Conservation (phyloP, 2,888 invertebrate species). For the Agrotis puta region DNA sequence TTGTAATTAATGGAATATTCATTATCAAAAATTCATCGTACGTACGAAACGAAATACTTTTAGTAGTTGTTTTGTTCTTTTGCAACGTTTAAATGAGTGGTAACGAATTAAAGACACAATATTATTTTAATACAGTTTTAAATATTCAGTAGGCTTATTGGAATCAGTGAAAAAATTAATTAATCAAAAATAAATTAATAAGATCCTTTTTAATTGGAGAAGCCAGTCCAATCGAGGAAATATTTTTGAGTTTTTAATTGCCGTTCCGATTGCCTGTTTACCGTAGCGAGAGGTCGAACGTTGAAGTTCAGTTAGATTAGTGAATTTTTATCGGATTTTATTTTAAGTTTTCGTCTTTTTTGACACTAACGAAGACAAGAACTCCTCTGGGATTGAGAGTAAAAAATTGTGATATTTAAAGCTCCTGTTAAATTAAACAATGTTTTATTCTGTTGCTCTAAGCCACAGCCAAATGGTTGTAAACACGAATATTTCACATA, state of each 20-base stretch:
- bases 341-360: background rate
- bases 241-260: conserved; percentile 45
- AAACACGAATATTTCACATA: background rate
- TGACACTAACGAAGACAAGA: background rate
- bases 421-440: background rate
- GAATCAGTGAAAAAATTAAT: conserved; percentile 67
- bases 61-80: conserved; percentile 11
- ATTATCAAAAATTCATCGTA: conserved; percentile 55
- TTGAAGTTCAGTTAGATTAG: conserved; percentile 19
- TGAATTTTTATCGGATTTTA: conserved; percentile 10
- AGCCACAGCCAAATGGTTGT: background rate
- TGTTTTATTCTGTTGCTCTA: background rate
- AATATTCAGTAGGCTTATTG: conserved; percentile 70
- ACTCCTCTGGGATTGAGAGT: background rate
- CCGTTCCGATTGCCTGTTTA: conserved; percentile 23
- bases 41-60: conserved; percentile 25
- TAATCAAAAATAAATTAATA: conserved; percentile 65
- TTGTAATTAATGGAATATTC: conserved; percentile 74
- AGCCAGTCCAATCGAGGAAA: conserved; percentile 22
- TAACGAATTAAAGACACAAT: conserved; percentile 60
- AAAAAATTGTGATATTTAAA: background rate
- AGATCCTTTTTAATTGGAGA: conserved; percentile 43
- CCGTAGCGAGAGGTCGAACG: conserved; percentile 10
- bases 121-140: conserved; percentile 71
- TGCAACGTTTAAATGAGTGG: conserved; percentile 4